Conservation (phyloP, 2,113 vertebrate species). For the Ptychochromis oligacanthus region DNA sequence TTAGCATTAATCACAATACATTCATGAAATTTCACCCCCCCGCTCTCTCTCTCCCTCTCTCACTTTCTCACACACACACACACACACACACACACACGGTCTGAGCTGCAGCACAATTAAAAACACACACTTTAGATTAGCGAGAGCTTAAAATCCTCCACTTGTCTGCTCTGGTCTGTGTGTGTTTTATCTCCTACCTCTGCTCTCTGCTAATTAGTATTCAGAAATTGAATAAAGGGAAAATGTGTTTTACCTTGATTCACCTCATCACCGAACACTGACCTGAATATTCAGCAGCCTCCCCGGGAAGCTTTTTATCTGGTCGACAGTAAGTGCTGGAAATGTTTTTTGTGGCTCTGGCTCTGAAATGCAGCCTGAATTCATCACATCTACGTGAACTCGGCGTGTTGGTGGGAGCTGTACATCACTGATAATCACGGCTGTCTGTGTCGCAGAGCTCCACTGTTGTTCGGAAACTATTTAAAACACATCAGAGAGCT, state of each 20-base stretch:
- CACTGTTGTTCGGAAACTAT: background rate
- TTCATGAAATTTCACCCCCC: background rate
- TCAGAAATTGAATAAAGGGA: background rate
- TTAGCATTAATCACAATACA: background rate
- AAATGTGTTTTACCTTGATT: constrained; percentile 8
- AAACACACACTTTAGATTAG: background rate
- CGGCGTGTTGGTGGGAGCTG: background rate
- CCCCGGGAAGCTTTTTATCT: background rate
- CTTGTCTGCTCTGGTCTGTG: background rate
- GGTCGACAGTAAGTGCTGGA: background rate
- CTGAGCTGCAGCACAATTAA: background rate
- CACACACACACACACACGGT: background rate
- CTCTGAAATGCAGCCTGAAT: background rate
- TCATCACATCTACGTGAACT: background rate
- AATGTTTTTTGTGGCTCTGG: constrained; percentile 14
- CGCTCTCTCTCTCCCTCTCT: background rate
- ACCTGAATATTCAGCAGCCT: background rate
- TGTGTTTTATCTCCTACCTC: background rate
- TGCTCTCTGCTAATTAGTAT: background rate
- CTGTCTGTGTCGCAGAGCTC: background rate
- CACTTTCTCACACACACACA: background rate
- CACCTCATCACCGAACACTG: background rate
- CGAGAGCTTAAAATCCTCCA: background rate
- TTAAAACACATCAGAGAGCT: background rate
- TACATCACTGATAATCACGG: background rate